Evolutionary conservation across 2,888 invertebrate genomes (phyloP), one percentile per base, ranked within the genome.

Genomic region (Orthosia cruda): DNA sequence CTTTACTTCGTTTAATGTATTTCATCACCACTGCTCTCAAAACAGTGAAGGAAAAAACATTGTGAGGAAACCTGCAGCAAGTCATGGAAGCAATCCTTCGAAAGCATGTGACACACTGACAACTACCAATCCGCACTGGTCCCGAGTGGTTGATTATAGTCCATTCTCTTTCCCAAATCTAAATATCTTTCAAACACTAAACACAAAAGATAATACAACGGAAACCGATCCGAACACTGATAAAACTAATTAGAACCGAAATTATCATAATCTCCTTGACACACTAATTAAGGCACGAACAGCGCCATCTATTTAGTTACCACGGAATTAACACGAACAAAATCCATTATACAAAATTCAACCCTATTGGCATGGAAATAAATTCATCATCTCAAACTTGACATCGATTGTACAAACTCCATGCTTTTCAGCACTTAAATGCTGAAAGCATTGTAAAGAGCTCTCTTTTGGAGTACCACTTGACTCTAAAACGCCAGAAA

Each of bases 401-500:
- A 71, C 75, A 70, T 81, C 79, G 79, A 88, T 84, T 70, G 67
- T 71, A 77, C 73, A 77, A 87, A 83, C 77, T 80, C 75, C 72
- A 77, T 76, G 81, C 77, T 73, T 85, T 77, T 67, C 70, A 74
- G 66, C 74, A 63, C 75, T 77, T 78, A 71, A 85, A 68, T 57
- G 69, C 63, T 79, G 77, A 81, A 78, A 88, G 87, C 88, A 75
- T 83, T 77, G 70, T 70, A 32, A 71, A 89, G 86, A 68, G 81
- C 87, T 40, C 89, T 86, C 55, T 52, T 40, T 16, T 32, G 47
- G 58, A 88, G 88, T 76, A 77, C 18, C 75, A 81, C 89, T 88
- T 75, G 78, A 80, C 80, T 81, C 79, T 87, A 84, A 88, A 88
- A 88, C 65, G 80, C 83, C 80, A 87, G 75, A 67, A 80, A 85